phyloP scores from a whole-genome alignment of 1,140 invertebrate species.

The Megathymus violae region DNA sequence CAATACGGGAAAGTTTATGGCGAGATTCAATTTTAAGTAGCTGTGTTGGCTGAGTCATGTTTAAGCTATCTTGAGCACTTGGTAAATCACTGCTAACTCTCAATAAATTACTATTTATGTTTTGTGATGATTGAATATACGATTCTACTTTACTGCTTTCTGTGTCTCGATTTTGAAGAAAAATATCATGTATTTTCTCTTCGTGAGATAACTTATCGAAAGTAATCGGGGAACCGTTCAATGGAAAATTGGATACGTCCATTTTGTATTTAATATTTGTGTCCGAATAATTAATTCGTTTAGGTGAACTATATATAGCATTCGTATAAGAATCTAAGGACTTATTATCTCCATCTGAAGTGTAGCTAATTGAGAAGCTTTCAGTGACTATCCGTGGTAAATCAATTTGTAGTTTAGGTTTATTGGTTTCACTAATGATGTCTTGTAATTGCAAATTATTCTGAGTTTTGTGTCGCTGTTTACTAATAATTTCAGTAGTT shows the following conservation, averaged over 20 bases:
- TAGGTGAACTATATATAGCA: constrained; percentile 40
- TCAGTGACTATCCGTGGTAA: constrained; percentile 49
- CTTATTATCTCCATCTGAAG: constrained; percentile 52
- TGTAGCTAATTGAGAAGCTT: constrained; percentile 42
- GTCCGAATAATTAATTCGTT: constrained; percentile 39
- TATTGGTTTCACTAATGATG: constrained; percentile 43
- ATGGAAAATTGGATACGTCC: neutral
- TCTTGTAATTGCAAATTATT: constrained; percentile 22
- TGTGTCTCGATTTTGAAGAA: neutral
- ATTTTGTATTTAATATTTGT: constrained; percentile 36
- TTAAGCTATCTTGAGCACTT: neutral
- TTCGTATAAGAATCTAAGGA: constrained; percentile 54
- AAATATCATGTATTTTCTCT: constrained; percentile 4
- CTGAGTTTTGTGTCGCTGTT: constrained; percentile 23
- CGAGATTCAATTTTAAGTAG: constrained; percentile 34
- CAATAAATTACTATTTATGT: constrained; percentile 4
- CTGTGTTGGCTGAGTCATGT: neutral
- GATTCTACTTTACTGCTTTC: neutral
- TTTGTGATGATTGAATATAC: neutral
- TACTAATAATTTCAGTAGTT: neutral
- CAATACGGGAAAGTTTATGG: constrained; percentile 45
- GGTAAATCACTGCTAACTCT: constrained; percentile 2
- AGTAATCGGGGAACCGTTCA: neutral
- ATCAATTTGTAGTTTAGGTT: constrained; percentile 55
- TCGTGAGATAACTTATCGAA: constrained; percentile 17